A percentile compares a stretch with the other conserved stretches of the same genome.
Conservation (phyloP, 1,140 invertebrate genomes). For the Zaprionus camerounensis region DNA sequence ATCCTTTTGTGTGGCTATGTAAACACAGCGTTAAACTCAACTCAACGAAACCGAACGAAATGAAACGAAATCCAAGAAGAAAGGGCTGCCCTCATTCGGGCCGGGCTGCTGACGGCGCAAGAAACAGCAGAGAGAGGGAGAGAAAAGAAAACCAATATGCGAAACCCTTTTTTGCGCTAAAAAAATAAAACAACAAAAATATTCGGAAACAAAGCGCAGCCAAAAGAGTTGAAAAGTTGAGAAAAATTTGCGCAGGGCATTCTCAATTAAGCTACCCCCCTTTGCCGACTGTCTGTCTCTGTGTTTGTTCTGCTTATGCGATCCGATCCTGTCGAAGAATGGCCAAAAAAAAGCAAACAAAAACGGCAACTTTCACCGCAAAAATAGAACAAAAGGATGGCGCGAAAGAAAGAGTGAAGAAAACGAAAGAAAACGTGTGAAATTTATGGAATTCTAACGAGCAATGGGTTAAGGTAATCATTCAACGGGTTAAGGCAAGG, state of each 20-base stretch:
- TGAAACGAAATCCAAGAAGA: constrained; percentile 27
- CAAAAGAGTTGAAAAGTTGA: constrained; percentile 78
- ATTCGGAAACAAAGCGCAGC: neutral
- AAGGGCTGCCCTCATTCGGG: constrained; percentile 16
- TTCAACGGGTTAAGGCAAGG: constrained; percentile 37
- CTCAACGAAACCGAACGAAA: constrained; percentile 12
- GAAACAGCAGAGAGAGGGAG: constrained; percentile 14
- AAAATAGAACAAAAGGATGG: constrained; percentile 11
- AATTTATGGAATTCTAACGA: constrained; percentile 42
- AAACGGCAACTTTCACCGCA: constrained; percentile 72
- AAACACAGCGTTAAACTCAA: constrained; percentile 68
- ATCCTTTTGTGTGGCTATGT: constrained; percentile 78
- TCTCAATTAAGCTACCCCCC: constrained; percentile 66
- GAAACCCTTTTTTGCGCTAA: constrained; percentile 40
- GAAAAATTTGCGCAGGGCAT: constrained; percentile 57
- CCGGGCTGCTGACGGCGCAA: constrained; percentile 26
- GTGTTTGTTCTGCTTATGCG: neutral
- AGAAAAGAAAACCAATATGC: constrained; percentile 50
- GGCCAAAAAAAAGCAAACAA: constrained; percentile 40
- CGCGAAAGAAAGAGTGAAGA: neutral
- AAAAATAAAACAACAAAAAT: constrained; percentile 34
- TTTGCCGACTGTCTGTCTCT: constrained; percentile 7
- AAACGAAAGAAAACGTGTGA: constrained; percentile 54
- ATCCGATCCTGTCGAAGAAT: constrained; percentile 23
- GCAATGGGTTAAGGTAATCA: constrained; percentile 37